A percentile compares a stretch with the other conserved stretches of the same genome.
Conservation (phyloP, 1,140 invertebrate genomes). For the Penaeus vannamei region DNA sequence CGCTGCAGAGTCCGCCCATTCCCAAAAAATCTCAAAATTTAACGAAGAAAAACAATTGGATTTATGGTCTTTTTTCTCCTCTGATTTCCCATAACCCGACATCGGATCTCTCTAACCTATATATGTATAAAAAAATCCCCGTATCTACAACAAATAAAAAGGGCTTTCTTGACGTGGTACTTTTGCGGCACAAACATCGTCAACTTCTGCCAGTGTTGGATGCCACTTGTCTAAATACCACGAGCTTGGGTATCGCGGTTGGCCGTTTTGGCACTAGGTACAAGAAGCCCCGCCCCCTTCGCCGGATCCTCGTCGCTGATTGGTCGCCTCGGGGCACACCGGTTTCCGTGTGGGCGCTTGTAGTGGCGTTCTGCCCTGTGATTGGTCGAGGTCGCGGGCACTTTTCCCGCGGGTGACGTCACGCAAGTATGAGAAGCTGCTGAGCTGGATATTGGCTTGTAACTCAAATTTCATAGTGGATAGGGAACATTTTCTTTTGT, state of each 20-base stretch:
- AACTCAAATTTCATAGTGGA: background rate
- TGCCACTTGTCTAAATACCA: constrained; percentile 51
- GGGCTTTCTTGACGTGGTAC: too few relatives aligned
- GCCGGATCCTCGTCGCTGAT: background rate
- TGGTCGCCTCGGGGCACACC: constrained; percentile 52
- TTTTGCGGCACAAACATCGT: too few relatives aligned
- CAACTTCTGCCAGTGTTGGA: too few relatives aligned
- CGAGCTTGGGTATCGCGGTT: background rate
- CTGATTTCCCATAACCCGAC: too few relatives aligned
- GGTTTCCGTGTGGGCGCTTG: constrained; percentile 50
- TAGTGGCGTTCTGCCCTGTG: background rate
- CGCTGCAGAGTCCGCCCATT: too few relatives aligned
- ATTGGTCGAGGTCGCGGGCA: constrained; percentile 44
- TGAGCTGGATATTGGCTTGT: constrained; percentile 9
- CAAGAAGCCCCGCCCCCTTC: constrained; percentile 12
- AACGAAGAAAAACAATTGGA: too few relatives aligned
- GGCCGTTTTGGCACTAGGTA: constrained; percentile 7
- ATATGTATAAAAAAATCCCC: too few relatives aligned
- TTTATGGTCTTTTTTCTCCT: too few relatives aligned
- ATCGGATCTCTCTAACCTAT: too few relatives aligned
- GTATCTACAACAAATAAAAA: too few relatives aligned
- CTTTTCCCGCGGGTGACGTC: background rate
- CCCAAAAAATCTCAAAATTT: too few relatives aligned
- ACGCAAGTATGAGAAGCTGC: constrained; percentile 29
- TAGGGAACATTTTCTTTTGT: too few relatives aligned